Base-by-base conservation (phyloP, 2,113 vertebrate species). In the Syrrhaptes paradoxus region DNA sequence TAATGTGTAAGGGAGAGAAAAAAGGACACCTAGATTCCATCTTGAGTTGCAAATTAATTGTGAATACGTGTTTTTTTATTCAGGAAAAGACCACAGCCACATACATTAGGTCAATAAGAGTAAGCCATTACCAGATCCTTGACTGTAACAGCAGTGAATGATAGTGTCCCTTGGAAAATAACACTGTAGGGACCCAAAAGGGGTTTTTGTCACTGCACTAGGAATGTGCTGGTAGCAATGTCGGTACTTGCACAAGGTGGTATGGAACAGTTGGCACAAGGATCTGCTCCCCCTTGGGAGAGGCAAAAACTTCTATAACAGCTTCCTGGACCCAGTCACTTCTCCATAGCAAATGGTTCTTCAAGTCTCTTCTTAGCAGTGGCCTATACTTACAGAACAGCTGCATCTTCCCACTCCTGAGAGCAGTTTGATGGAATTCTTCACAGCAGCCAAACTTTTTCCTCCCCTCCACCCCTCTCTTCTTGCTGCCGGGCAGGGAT, bases 161-260 rank as follows among this genome's bases (percentile, higher is more conserved):
- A 45, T 8, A 29, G 22, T 2, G 2, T 76, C 32, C 26, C 13
- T 61, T 32, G 25, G 36, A 17, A 85, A 87, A 34, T 12, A 79
- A 8, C 28, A 65, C 7, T 0, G 0, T 11, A 2, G 8, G 26
- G 13, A 66, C 49, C 38, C 58, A 48, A 45, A 65, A 45, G 19
- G 13, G 41, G 58, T 54, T 87, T 45, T 62, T 48, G 28, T 66
- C 18, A 25, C 62, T 77, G 68, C 1, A 2, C 26, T 84, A 8
- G 43, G 59, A 85, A 62, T 29, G 34, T 74, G 63, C 31, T 66
- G 49, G 36, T 41, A 41, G n/a, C 46, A 70, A 9, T 70, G 93
- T n/a, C 57, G 68, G 77, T 68, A 52, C 29, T 86, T 61, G 12
- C 51, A 34, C 8, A 26, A 68, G 22, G 7, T 77, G 52, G 18